Conservation (phyloP, 1,140 invertebrate genomes). For the Zelostemma sp. region DNA sequence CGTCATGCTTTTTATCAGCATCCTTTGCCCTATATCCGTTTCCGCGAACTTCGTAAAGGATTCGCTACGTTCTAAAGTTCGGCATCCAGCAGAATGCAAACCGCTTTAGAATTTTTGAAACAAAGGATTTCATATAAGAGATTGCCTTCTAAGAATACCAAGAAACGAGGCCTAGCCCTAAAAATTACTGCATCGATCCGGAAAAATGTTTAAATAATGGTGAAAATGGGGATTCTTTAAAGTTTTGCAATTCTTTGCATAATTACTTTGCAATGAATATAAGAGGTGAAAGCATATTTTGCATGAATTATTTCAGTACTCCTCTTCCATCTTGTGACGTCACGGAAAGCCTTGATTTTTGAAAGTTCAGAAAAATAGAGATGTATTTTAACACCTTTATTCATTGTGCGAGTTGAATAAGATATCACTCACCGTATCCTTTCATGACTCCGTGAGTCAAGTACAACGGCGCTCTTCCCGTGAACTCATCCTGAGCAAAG, state of each 20-base stretch:
- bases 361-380: slow-evolving; percentile 19
- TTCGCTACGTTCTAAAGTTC: too few relatives aligned
- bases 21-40: slow-evolving; percentile 40
- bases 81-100: too few relatives aligned
- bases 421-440: slow-evolving; percentile 79
- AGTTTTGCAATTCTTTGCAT: background rate
- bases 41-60: slow-evolving; percentile 14
- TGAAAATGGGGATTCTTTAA: background rate
- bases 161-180: too few relatives aligned
- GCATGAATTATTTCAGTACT: slow-evolving; percentile 31
- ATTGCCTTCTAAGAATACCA: too few relatives aligned
- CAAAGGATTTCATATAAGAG: too few relatives aligned
- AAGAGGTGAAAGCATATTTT: slow-evolving; percentile 34
- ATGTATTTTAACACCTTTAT: too few relatives aligned
- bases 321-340: slow-evolving; percentile 18
- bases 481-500: slow-evolving; percentile 78
- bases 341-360: slow-evolving; percentile 31
- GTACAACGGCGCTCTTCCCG: slow-evolving; percentile 82
- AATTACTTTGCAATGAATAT: slow-evolving; percentile 22
- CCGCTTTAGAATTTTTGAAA: too few relatives aligned
- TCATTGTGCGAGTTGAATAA: background rate
- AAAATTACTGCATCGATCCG: too few relatives aligned
- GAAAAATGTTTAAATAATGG: slow-evolving; percentile 1
- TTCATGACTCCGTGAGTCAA: slow-evolving; percentile 89
- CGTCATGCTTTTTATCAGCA: slow-evolving; percentile 34